phyloP scores from a whole-genome alignment of 2,888 invertebrate genomes.

The Eilema sororculum region DNA sequence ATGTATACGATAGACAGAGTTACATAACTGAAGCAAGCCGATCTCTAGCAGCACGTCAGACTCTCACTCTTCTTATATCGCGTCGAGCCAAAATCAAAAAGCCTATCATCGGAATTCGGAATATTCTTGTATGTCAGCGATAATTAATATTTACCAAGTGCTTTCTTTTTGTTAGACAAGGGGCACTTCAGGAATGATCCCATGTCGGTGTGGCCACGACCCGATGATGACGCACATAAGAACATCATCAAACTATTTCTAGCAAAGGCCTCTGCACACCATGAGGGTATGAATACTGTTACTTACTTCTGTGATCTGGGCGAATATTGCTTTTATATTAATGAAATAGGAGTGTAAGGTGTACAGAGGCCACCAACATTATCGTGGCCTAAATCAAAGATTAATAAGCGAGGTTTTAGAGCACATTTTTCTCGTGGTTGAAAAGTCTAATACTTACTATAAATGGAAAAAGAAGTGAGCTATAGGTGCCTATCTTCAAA shows the following conservation, averaged over 20 bases:
- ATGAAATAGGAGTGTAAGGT: neutral
- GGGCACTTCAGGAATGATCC: slow-evolving; percentile 1
- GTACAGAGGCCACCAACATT: too few species aligned
- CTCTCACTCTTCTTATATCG: too few species aligned
- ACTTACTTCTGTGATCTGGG: neutral
- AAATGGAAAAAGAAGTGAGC: neutral
- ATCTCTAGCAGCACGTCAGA: too few species aligned
- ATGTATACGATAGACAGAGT: too few species aligned
- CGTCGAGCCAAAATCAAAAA: too few species aligned
- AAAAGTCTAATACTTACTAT: neutral
- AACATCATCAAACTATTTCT: neutral
- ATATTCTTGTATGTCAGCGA: neutral
- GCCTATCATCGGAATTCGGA: too few species aligned
- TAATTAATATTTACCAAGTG: slow-evolving; percentile 16
- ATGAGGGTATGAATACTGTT: neutral
- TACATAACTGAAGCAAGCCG: too few species aligned
- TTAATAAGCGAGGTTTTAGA: too few species aligned
- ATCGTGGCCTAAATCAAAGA: too few species aligned
- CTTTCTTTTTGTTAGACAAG: slow-evolving; percentile 18
- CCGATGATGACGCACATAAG: neutral
- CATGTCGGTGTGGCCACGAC: neutral
- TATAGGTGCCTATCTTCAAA: neutral
- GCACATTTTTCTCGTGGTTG: too few species aligned
- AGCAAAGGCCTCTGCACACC: neutral
- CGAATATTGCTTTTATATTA: neutral